A percentile compares a stretch with the other conserved stretches of the same genome.
Conservation (phyloP, 2,113 vertebrate species). For the Sinosuthora webbiana region DNA sequence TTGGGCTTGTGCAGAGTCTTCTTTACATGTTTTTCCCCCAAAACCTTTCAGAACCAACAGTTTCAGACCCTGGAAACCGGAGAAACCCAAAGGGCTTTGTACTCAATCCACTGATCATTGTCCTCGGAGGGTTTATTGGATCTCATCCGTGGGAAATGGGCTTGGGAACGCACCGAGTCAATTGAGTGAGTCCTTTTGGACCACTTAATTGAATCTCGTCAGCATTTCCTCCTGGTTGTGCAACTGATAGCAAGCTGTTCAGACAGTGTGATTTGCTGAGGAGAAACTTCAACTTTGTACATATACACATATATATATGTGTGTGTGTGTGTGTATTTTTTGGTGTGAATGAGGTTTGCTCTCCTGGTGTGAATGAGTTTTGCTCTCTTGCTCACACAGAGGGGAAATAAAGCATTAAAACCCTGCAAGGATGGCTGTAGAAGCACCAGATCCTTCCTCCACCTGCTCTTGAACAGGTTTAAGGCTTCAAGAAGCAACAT, state of each 20-base stretch:
- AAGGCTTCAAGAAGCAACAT: neutral
- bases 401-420: neutral
- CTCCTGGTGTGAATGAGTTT: neutral
- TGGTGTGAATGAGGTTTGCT: neutral
- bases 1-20: neutral
- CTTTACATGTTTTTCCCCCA: neutral
- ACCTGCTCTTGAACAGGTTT: neutral
- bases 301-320: too few species aligned
- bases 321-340: neutral
- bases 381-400: neutral
- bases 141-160: neutral
- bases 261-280: neutral
- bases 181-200: neutral
- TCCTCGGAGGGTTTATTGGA: neutral
- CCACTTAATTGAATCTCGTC: neutral
- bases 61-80: neutral
- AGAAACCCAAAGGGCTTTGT: neutral
- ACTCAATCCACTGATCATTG: neutral
- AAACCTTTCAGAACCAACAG: neutral
- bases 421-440: neutral
- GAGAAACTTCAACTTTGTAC: neutral
- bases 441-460: neutral
- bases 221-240: neutral
- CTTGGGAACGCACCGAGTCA: neutral
- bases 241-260: neutral